These are phyloP conservation scores for Cheilinus undulatus DNA, from an alignment of 2,113 vertebrate species.

Conservation along the genomic window DNA sequence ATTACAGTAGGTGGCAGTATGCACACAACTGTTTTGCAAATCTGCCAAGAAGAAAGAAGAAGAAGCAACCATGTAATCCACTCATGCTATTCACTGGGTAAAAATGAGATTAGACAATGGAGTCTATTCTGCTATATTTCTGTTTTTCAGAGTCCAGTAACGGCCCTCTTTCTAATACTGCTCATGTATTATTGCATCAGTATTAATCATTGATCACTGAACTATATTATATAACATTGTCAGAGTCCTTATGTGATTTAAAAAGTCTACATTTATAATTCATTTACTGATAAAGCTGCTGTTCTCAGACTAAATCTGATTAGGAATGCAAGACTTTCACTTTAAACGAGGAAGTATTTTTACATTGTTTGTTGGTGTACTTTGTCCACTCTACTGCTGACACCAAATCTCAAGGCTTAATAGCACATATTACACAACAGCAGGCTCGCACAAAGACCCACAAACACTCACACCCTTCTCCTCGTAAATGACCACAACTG, in stretches of 20 bases:
- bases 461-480: constrained; percentile 57
- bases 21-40: too few relatives aligned
- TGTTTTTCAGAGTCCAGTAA: too few relatives aligned
- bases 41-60: too few relatives aligned
- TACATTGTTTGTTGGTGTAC: background rate
- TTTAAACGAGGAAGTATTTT: background rate
- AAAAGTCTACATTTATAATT: background rate
- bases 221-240: background rate
- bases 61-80: too few relatives aligned
- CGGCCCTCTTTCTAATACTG: too few relatives aligned
- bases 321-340: background rate
- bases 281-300: background rate
- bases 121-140: too few relatives aligned
- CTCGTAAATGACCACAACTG: constrained; percentile 71
- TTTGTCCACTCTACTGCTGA: constrained; percentile 18
- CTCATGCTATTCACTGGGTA: too few relatives aligned
- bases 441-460: constrained; percentile 33
- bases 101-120: too few relatives aligned
- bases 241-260: background rate
- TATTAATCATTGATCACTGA: background rate
- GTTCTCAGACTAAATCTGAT: background rate
- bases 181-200: background rate
- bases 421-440: constrained; percentile 37
- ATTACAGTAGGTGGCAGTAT: too few relatives aligned
- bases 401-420: constrained; percentile 46